These are phyloP conservation scores for Rhynchomys soricoides DNA, from an alignment of 2,113 vertebrate species.

Conservation along the genomic window DNA sequence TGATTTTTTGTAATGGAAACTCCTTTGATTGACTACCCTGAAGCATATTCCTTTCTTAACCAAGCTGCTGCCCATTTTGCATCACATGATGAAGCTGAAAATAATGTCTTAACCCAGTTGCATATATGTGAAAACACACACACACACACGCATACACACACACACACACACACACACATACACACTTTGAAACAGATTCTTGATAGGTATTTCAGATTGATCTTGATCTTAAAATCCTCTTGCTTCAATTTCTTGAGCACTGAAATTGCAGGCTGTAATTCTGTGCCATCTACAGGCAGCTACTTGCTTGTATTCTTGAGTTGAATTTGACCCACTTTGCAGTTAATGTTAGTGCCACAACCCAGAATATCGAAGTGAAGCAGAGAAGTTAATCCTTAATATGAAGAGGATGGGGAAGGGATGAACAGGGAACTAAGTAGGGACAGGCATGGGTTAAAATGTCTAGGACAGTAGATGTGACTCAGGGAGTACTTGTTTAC, in stretches of 20 bases:
- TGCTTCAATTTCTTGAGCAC: background rate
- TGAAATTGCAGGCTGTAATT: background rate
- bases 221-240: background rate
- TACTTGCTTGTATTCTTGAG: background rate
- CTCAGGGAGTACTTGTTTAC: background rate
- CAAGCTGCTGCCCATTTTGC: background rate
- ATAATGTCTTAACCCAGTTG: background rate
- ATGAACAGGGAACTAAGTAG: background rate
- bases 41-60: conserved; percentile 26
- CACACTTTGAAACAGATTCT: background rate
- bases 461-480: background rate
- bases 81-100: background rate
- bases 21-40: background rate
- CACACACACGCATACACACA: background rate
- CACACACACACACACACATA: background rate
- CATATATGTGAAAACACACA: background rate
- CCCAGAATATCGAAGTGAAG: background rate
- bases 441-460: background rate
- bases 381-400: background rate
- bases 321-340: conserved; percentile 40
- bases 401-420: background rate
- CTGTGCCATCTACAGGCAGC: background rate
- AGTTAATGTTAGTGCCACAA: background rate
- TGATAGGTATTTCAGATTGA: background rate
- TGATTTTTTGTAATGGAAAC: conserved; percentile 18